phyloP scores from a whole-genome alignment of 2,113 vertebrate species.

The Prinia subflava region DNA sequence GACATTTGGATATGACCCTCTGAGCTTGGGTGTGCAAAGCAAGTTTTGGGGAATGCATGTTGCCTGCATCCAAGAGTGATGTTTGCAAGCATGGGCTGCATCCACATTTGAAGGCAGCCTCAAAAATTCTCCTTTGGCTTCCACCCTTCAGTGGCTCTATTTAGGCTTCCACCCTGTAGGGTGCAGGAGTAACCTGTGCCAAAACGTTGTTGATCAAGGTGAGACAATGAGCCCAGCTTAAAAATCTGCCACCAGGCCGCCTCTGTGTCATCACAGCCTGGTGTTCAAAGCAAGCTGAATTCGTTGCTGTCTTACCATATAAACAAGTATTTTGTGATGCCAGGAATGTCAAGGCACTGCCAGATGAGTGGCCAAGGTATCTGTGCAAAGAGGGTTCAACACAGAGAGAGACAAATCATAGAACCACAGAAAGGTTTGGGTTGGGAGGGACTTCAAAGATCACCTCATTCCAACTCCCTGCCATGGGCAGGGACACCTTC shows the following conservation, averaged over 20 bases:
- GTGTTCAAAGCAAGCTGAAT: not conserved
- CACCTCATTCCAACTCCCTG: fast-evolving
- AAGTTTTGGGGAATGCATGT: not conserved
- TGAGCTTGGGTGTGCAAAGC: not conserved
- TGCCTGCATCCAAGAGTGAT: not conserved
- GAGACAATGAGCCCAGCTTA: not conserved
- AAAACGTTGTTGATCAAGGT: not conserved
- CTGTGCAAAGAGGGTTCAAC: not conserved
- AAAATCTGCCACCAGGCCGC: not conserved
- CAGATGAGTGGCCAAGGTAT: not conserved
- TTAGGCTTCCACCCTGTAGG: not conserved
- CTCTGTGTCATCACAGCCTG: not conserved
- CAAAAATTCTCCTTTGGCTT: not conserved
- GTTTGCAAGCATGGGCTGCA: not conserved
- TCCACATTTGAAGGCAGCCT: not conserved
- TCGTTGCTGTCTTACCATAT: not conserved
- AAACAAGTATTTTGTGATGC: not conserved
- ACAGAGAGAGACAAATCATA: not conserved
- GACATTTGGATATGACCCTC: not conserved
- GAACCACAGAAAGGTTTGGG: not conserved
- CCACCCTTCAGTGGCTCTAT: not conserved
- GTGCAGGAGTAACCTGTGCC: not conserved
- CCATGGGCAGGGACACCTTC: not conserved
- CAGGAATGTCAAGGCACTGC: not conserved
- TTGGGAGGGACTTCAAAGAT: not conserved